Base-by-base conservation (phyloP, 2,797 vertebrate species). In the Gila robusta region DNA sequence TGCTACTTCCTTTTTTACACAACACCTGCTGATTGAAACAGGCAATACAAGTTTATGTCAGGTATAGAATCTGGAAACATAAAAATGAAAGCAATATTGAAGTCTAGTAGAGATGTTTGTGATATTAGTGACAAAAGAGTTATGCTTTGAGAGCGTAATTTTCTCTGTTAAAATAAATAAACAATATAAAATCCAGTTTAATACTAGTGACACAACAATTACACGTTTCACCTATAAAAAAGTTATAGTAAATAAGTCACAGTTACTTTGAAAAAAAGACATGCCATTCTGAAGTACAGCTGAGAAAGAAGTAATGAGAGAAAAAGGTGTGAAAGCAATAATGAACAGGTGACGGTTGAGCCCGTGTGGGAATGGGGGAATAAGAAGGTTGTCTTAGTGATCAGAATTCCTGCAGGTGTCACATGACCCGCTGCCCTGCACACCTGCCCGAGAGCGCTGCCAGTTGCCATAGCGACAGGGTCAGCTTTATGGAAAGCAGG, bases 391-490 rank as follows among this genome's bases (percentile, higher is more conserved):
- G 93, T 94, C 93, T 93, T 93, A 91, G 93, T 85, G 88, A 95
- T 95, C 91, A 88, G 91, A 92, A 93, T 94, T 94, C 91, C 89
- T 86, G 87, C 90, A 91, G 83, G 89, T 93, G 93, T 96, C 96
- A 96, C 94, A 93, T 95, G 95, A 96, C 95, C 95, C 90, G 89
- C 94, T 95, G 94, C 94, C 95, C 95, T 81, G 91, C 94, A 93
- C 95, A 96, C 96, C 96, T 96, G 96, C 95, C 94, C 90, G 90
- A 90, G 89, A 94, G 93, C 89, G 90, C 93, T 89, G 89, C 93
- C 93, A 93, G 95, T 96, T 96, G 94, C 96, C 95, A 96, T 96
- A 93, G 94, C 81, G 93, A 96, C 95, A 91, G 93, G 96, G 95
- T 96, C 95, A 95, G 94, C 92, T 86, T 91, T 90, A 93, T 78